A percentile compares a stretch with the other conserved stretches of the same genome.
These are phyloP conservation scores for Musca vetustissima DNA, from an alignment of 1,140 invertebrate genomes.

Conservation along the genomic window DNA sequence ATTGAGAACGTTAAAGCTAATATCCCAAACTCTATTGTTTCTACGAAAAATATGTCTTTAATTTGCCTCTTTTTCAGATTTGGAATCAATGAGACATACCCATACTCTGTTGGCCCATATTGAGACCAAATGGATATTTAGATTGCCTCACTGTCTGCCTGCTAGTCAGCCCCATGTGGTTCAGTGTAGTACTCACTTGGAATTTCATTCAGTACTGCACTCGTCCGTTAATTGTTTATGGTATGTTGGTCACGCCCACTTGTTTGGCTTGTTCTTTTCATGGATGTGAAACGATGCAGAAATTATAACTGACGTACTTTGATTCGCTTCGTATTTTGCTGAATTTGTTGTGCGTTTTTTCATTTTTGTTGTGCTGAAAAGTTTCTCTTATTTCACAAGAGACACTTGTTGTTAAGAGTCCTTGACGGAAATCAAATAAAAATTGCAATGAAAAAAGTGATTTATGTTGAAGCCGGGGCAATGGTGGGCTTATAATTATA, in stretches of 20 bases:
- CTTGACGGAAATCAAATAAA: conserved; percentile 3
- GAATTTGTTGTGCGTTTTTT: neutral
- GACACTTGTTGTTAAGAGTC: conserved; percentile 2
- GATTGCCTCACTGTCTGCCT: too few species aligned
- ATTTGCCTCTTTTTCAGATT: too few species aligned
- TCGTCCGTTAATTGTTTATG: conserved; percentile 5
- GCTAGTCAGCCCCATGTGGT: too few species aligned
- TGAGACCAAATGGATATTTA: too few species aligned
- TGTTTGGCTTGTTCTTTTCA: conserved; percentile 11
- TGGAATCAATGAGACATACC: too few species aligned
- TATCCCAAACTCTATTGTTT: too few species aligned
- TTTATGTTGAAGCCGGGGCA: neutral
- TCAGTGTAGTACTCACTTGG: too few species aligned
- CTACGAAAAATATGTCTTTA: too few species aligned
- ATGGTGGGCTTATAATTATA: conserved; percentile 16
- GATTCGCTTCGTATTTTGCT: neutral
- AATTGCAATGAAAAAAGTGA: conserved; percentile 10
- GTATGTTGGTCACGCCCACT: conserved; percentile 23
- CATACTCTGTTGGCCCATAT: too few species aligned
- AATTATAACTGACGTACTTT: conserved; percentile 17
- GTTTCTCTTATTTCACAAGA: neutral
- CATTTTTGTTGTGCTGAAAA: conserved; percentile 1
- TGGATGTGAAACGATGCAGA: conserved; percentile 6
- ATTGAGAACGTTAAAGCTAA: too few species aligned
- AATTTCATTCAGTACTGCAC: too few species aligned